Conservation (phyloP, 2,797 vertebrate genomes). For the Gymnothorax javanicus region DNA sequence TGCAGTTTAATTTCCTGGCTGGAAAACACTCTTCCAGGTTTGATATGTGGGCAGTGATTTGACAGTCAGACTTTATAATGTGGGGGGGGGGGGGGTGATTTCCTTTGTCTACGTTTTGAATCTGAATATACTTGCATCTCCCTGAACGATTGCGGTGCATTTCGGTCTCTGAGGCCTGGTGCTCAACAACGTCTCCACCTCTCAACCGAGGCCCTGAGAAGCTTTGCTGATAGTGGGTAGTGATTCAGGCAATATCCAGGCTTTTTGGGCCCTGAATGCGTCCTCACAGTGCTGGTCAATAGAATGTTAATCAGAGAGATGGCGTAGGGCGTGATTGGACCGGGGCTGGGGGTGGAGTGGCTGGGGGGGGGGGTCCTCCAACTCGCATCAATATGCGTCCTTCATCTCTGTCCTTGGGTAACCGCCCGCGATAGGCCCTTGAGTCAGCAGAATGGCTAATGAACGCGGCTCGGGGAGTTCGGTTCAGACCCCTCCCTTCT, state of each 20-base stretch:
- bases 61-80: not conserved
- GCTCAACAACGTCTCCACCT: not conserved
- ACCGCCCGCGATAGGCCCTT: not conserved
- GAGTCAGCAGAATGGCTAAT: slow-evolving; percentile 16
- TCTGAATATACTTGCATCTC: not conserved
- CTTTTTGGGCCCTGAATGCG: not conserved
- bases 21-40: not conserved
- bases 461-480: not conserved
- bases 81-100: not conserved
- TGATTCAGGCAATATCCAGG: not conserved
- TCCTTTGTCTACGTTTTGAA: not conserved
- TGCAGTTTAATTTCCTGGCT: not conserved
- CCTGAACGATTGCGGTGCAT: not conserved
- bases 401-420: slow-evolving; percentile 9
- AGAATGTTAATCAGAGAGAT: not conserved
- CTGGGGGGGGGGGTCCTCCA: not conserved
- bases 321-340: not conserved
- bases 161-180: not conserved
- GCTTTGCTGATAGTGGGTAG: not conserved
- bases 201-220: not conserved
- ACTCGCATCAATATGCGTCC: not conserved
- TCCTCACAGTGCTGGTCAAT: not conserved
- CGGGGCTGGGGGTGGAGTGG: not conserved
- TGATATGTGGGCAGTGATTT: not conserved
- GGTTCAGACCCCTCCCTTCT: slow-evolving; percentile 13